These are phyloP conservation scores for Brenthis daphne DNA, from an alignment of 2,888 invertebrate genomes.

Conservation along the genomic window DNA sequence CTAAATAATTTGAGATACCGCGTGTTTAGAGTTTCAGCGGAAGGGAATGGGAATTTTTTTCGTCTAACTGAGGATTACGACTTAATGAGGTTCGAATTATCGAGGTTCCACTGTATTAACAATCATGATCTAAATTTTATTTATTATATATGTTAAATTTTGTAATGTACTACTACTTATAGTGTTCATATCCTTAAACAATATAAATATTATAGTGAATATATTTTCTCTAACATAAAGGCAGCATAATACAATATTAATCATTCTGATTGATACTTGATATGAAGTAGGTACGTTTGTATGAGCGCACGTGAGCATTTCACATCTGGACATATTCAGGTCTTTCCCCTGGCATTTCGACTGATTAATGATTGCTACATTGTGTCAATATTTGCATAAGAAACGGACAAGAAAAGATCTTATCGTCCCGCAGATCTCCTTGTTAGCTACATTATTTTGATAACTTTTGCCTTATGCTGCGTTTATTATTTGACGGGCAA, in stretches of 20 bases:
- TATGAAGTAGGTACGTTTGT: slow-evolving; percentile 15
- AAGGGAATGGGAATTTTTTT: no score
- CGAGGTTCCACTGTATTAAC: no score
- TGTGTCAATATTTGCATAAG: slow-evolving; percentile 82
- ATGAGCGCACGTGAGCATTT: slow-evolving; percentile 43
- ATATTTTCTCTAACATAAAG: slow-evolving; percentile 2
- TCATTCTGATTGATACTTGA: slow-evolving; percentile 28
- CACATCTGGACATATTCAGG: slow-evolving; percentile 40
- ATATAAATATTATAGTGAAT: neutral
- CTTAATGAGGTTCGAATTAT: no score
- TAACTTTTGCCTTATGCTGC: slow-evolving; percentile 63
- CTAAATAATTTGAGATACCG: no score
- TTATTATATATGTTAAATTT: no score
- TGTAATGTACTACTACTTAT: no score
- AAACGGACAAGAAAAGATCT: slow-evolving; percentile 72
- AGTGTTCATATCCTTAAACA: no score
- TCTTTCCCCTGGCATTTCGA: slow-evolving; percentile 58
- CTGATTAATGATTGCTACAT: slow-evolving; percentile 78
- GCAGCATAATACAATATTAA: slow-evolving; percentile 18
- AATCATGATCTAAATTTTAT: no score
- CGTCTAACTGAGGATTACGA: no score
- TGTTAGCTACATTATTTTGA: slow-evolving; percentile 63
- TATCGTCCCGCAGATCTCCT: slow-evolving; percentile 70
- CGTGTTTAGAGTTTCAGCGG: no score
- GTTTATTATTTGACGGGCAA: slow-evolving; percentile 17